Evolutionary conservation across 2,888 invertebrate genomes (phyloP).

Genomic region (Apantesis nais): DNA sequence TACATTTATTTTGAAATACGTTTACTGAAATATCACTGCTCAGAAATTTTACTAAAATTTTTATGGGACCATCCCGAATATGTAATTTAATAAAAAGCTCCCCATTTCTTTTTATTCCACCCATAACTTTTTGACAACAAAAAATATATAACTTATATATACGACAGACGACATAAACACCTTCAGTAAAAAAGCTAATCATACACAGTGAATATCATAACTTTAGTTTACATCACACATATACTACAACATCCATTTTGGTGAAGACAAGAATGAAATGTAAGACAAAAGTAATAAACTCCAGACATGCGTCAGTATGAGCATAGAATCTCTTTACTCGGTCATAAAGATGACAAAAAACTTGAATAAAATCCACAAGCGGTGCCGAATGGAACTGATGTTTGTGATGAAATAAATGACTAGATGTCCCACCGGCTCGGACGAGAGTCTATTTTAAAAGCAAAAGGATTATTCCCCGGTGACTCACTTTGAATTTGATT

Average conservation of each 20-base stretch:
- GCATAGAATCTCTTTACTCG: background rate
- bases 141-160: too few species aligned
- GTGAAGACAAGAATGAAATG: background rate
- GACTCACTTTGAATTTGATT: slow-evolving; percentile 49
- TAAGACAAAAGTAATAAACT: background rate
- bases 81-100: too few species aligned
- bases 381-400: slow-evolving; percentile 22
- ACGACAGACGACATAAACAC: too few species aligned
- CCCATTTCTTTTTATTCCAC: too few species aligned
- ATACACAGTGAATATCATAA: too few species aligned
- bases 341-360: background rate
- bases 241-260: too few species aligned
- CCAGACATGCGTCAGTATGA: background rate
- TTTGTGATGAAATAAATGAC: slow-evolving; percentile 44
- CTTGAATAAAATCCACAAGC: slow-evolving; percentile 18
- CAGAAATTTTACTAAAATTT: background rate
- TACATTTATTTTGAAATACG: background rate
- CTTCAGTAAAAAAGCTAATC: too few species aligned
- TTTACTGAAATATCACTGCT: background rate
- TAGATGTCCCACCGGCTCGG: slow-evolving; percentile 38
- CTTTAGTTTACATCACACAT: too few species aligned
- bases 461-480: slow-evolving; percentile 48
- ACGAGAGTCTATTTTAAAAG: slow-evolving; percentile 48
- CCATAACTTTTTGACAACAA: too few species aligned
- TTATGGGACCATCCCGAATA: background rate